phyloP scores from a whole-genome alignment of 2,113 vertebrate species.

The Albula goreensis region DNA sequence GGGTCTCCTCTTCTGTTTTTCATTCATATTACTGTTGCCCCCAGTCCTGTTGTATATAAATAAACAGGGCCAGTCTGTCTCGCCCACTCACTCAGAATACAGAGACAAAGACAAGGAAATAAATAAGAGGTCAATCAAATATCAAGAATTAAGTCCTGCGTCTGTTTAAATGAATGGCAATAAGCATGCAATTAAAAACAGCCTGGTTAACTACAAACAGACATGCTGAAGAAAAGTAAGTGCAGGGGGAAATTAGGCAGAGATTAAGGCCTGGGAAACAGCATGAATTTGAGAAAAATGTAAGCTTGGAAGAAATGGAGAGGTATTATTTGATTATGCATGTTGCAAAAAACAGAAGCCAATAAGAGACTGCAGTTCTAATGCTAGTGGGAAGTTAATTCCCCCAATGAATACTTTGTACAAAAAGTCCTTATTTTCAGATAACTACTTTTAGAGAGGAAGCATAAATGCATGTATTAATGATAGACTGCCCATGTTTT shows the following conservation, averaged over 20 bases:
- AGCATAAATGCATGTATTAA: not conserved
- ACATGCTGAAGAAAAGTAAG: not conserved
- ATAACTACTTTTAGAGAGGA: not conserved
- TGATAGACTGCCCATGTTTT: constrained; percentile 15
- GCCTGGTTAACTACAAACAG: not conserved
- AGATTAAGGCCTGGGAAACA: not conserved
- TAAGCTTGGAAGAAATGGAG: not conserved
- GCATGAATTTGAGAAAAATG: not conserved
- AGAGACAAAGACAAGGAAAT: not conserved
- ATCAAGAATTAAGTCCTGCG: too few relatives aligned
- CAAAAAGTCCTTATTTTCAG: not conserved
- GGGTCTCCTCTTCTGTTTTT: not conserved
- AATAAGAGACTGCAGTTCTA: not conserved
- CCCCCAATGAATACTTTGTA: not conserved
- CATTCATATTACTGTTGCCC: not conserved
- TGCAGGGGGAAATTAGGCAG: not conserved
- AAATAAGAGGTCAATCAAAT: too few relatives aligned
- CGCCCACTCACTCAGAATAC: not conserved
- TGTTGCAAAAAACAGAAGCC: not conserved
- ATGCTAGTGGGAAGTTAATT: too few relatives aligned
- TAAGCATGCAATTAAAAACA: not conserved
- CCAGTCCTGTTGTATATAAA: not conserved
- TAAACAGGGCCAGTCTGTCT: not conserved
- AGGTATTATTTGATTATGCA: not conserved
- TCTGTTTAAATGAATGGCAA: not conserved